Evolutionary conservation across 2,888 invertebrate genomes (phyloP).

Genomic region (Bembecia ichneumoniformis): DNA sequence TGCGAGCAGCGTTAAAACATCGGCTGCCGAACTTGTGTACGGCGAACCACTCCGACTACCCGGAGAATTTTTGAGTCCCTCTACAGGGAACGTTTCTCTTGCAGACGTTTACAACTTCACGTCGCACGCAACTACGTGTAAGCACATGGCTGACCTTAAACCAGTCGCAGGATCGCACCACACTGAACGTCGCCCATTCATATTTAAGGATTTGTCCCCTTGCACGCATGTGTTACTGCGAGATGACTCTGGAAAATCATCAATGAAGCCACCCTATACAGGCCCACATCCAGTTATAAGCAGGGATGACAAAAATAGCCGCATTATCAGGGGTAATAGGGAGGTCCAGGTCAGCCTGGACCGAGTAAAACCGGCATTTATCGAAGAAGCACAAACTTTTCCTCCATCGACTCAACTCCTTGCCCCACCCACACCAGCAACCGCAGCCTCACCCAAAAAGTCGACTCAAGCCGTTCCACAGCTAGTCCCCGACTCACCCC

Average conservation of each 20-base stretch:
- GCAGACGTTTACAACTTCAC: not conserved
- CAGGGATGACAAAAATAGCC: not conserved
- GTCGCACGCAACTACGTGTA: not conserved
- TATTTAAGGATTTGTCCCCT: not conserved
- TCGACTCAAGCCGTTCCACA: too few species aligned
- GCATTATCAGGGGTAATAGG: not conserved
- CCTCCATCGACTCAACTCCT: too few species aligned
- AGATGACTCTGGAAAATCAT: not conserved
- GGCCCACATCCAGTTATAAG: too few species aligned
- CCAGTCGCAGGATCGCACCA: not conserved
- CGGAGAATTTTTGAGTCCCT: not conserved
- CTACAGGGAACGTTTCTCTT: too few species aligned
- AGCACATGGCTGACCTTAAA: not conserved
- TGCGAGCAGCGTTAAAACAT: conserved; percentile 8
- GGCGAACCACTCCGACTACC: conserved; percentile 8
- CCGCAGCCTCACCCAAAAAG: too few species aligned
- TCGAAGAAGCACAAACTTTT: not conserved
- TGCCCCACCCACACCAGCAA: too few species aligned
- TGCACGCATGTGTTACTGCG: not conserved
- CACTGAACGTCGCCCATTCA: not conserved
- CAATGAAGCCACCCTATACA: not conserved
- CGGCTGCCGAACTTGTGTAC: conserved; percentile 10
- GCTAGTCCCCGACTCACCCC: too few species aligned
- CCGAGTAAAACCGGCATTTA: not conserved
- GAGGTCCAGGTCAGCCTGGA: not conserved